Base-by-base conservation (phyloP, 1,140 invertebrate genomes). In the Papilio helenus region DNA sequence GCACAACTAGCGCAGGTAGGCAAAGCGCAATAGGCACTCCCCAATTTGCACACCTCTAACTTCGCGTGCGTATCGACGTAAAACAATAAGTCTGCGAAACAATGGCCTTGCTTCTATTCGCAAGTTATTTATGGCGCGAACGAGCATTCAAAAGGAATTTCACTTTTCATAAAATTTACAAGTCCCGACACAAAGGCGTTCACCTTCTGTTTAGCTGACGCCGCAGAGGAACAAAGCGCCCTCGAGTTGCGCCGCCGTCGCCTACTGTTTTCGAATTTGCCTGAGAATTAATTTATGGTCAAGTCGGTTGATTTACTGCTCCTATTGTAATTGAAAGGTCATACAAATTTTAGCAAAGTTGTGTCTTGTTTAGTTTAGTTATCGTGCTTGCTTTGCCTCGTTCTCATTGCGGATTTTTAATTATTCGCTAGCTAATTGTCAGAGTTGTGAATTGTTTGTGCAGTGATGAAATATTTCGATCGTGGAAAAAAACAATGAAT, bases 81-180 rank as follows among this genome's bases (percentile, higher is more conserved):
- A 93, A 90, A 94, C 92, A 93, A 93, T 92, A 92, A 92, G 90
- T 90, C 84, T 86, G 88, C 89, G 90, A 93, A 92, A 94, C 93
- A 94, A 94, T 93, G 85, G 85, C 89, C 83, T 87, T 90, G 89
- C 87, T 90, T 86, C 89, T 91, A 88, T 93, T 91, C 89, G 85
- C 82, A 87, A 84, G 90, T 93, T 92, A 94, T 94, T 94, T 94
- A 94, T 94, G 92, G 89, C 82, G 81, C 87, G 87, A 89, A 91
- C 82, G 85, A 86, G 87, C 85, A 88, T 93, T 94, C 91, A 90
- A 93, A 93, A 93, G 92, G 93, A 93, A 94, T 94, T 94, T 94
- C 92, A 94, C 92, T 94, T 94, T 94, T 94, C 92, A 94, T 90
- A 93, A 94, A 94, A 94, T 94, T 94, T 94, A 93, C 92, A 94